Base-by-base conservation (phyloP, 2,113 vertebrate genomes). In the Riparia riparia region DNA sequence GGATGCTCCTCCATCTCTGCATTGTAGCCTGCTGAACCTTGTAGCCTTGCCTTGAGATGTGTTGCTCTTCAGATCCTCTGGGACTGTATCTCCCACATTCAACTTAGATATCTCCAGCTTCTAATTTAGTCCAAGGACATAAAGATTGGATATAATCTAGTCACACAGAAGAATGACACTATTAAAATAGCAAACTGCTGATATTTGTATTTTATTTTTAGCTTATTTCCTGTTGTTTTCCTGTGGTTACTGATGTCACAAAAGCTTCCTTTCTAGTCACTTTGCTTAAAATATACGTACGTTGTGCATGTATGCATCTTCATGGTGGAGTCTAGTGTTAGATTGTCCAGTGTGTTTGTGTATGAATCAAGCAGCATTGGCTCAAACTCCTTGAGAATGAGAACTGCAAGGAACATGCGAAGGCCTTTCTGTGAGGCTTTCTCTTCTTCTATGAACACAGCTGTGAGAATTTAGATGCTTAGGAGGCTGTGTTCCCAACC, bases 151-250 rank as follows among this genome's bases (percentile, higher is more conserved):
- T 85, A 32, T 68, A 66, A 34, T n/a, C 3, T 10, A 54, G 68
- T 91, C 6, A 0, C 32, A 31, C 8, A 49, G 44, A 82, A 68
- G 80, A 93, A 76, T 53, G 53, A 28, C 65, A 53, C 61, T 66
- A 28, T 29, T 61, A 96, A 93, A 91, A 93, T 61, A 91, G 60
- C 22, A 54, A 93, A 42, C 54, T 79, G 56, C 47, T 90, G 77
- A 53, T 89, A 87, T n/a, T 94, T 78, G 7, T 72, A 10, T 65
- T 93, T 87, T 91, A 93, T 93, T 96, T 96, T 94, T 95, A 85
- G 63, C 49, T 69, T 69, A 34, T 88, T 93, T 96, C 93, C 89
- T 91, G 89, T 82, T 95, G 57, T 85, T 96, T 83, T 82, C 26
- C 41, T 50, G 37, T 2, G 4, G 61, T 72, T 70, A 32, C 78